These are phyloP conservation scores for Parasteatoda tepidariorum DNA, from an alignment of 1,140 invertebrate species.

Conservation along the genomic window DNA sequence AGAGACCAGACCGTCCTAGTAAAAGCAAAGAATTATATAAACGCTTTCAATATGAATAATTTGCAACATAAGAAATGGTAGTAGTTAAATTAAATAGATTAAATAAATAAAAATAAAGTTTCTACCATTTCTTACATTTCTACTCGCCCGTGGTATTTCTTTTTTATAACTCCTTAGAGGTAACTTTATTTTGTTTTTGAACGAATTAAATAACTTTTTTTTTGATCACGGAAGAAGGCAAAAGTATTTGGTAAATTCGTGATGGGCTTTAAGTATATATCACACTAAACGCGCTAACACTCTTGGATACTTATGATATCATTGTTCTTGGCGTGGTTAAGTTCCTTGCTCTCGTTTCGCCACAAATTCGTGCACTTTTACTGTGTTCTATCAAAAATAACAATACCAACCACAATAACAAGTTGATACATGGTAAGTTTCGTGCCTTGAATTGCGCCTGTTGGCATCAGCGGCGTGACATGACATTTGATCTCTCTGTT, in stretches of 20 bases:
- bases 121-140: too few species aligned
- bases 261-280: not conserved
- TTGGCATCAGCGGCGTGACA: not conserved
- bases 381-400: not conserved
- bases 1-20: too few species aligned
- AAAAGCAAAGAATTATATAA: too few species aligned
- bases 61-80: too few species aligned
- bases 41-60: too few species aligned
- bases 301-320: slow-evolving; percentile 15
- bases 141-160: too few species aligned
- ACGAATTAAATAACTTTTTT: too few species aligned
- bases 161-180: too few species aligned
- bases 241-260: not conserved
- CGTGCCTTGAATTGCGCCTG: not conserved
- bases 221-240: too few species aligned
- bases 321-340: slow-evolving; percentile 19
- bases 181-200: too few species aligned
- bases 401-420: not conserved
- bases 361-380: slow-evolving; percentile 14
- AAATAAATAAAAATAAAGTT: too few species aligned
- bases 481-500: not conserved
- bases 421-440: not conserved
- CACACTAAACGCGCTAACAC: not conserved
- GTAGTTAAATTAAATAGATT: too few species aligned
- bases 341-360: slow-evolving; percentile 30